Evolutionary conservation across 2,888 invertebrate genomes (phyloP).

Genomic region (Timema podura): DNA sequence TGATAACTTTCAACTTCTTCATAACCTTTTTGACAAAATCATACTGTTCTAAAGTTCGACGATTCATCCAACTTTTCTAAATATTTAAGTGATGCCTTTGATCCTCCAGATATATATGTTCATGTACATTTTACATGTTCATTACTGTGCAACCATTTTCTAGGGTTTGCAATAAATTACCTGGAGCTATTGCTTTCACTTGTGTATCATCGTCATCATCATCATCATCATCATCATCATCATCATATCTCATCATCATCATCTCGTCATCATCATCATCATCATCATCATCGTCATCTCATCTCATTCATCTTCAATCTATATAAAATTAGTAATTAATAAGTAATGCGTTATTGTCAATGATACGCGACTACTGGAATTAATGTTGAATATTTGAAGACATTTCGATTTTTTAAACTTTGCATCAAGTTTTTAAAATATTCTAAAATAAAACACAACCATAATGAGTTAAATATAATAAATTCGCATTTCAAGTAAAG

Average conservation of each 20-base stretch:
- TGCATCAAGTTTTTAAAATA: neutral
- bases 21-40: no score
- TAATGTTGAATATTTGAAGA: constrained; percentile 16
- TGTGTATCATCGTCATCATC: constrained; percentile 37
- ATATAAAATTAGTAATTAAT: constrained; percentile 41
- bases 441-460: no score
- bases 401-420: neutral
- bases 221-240: constrained; percentile 46
- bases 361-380: neutral
- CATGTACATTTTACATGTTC: no score
- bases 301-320: constrained; percentile 41
- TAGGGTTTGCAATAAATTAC: constrained; percentile 18
- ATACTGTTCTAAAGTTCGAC: no score
- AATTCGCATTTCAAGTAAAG: no score
- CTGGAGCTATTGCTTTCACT: constrained; percentile 30
- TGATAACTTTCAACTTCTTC: no score
- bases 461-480: no score
- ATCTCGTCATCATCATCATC: constrained; percentile 48
- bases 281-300: constrained; percentile 45
- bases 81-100: no score
- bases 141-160: neutral
- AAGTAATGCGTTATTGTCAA: constrained; percentile 13
- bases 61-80: no score
- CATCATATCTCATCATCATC: constrained; percentile 52
- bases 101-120: no score